These are phyloP conservation scores for Hyposoter dolosus DNA, from an alignment of 2,888 invertebrate species.

Conservation along the genomic window DNA sequence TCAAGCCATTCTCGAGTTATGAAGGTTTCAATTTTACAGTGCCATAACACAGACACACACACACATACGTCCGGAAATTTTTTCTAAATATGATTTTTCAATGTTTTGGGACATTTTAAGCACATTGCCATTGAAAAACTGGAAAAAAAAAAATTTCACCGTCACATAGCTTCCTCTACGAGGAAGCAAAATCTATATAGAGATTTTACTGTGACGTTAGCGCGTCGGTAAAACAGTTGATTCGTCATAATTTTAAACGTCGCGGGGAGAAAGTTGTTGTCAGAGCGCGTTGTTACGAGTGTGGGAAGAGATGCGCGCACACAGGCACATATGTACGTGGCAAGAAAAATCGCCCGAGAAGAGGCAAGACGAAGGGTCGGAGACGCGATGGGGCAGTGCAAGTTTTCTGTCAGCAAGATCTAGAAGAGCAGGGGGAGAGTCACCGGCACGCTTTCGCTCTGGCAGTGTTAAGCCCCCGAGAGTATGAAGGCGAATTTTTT, in stretches of 20 bases:
- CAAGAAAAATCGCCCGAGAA: slow-evolving; percentile 15
- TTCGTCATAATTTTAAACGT: slow-evolving; percentile 52
- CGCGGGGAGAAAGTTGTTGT: slow-evolving; percentile 40
- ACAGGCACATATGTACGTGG: slow-evolving; percentile 2
- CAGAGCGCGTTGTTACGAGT: slow-evolving; percentile 34
- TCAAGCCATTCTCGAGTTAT: no score
- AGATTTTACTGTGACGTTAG: slow-evolving; percentile 35
- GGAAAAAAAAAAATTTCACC: no score
- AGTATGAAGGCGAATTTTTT: slow-evolving; percentile 76
- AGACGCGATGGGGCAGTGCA: slow-evolving; percentile 33
- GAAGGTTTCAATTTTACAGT: no score
- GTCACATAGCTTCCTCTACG: no score
- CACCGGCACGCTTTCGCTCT: slow-evolving; percentile 36
- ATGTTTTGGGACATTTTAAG: no score
- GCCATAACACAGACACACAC: no score
- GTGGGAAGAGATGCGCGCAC: slow-evolving; percentile 23
- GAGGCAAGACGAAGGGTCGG: slow-evolving; percentile 56
- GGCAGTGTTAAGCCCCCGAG: slow-evolving; percentile 65
- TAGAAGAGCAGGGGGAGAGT: slow-evolving; percentile 33
- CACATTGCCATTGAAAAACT: no score
- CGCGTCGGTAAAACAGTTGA: slow-evolving; percentile 73
- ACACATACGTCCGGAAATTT: no score
- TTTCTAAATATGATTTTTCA: no score
- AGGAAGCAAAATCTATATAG: not conserved
- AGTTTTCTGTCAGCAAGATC: slow-evolving; percentile 41